phyloP scores from a whole-genome alignment of 37 sponge, comb jelly and placozoan genomes.

The Theonella swinhoei region DNA sequence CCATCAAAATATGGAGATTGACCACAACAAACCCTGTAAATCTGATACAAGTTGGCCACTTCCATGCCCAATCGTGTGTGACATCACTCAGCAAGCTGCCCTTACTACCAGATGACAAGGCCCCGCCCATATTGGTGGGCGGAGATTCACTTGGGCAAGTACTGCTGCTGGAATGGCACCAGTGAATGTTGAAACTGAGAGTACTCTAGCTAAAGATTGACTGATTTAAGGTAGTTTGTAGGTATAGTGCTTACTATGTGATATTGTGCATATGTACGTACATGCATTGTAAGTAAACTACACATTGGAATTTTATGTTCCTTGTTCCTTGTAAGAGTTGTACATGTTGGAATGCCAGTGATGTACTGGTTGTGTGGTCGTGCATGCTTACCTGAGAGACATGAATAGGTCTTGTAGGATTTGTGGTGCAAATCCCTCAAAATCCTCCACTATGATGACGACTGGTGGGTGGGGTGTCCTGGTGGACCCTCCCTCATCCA shows the following conservation, averaged over 20 bases:
- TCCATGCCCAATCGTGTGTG: constrained; percentile 65
- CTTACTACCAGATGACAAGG: no score
- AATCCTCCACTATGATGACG: constrained; percentile 72
- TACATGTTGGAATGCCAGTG: no score
- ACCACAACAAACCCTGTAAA: background rate
- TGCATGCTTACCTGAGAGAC: constrained; percentile 67
- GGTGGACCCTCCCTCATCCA: background rate
- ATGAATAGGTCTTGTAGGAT: constrained; percentile 66
- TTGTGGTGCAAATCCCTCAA: constrained; percentile 63
- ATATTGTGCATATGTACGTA: no score
- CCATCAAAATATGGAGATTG: constrained; percentile 84
- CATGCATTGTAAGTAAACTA: no score
- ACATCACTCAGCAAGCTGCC: constrained; percentile 35
- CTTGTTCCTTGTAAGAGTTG: no score
- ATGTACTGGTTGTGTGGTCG: background rate
- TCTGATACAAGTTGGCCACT: constrained; percentile 69
- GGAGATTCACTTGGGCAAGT: constrained; percentile 67
- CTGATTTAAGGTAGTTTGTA: no score
- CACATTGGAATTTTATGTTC: no score
- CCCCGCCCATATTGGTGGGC: constrained; percentile 32
- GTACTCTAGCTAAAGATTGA: background rate
- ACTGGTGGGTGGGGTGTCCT: constrained; percentile 16
- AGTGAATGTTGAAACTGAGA: constrained; percentile 12
- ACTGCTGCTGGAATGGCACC: constrained; percentile 54
- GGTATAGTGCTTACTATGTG: no score